Conservation (phyloP, 2,888 invertebrate species). For the Malthinus flaveolus region DNA sequence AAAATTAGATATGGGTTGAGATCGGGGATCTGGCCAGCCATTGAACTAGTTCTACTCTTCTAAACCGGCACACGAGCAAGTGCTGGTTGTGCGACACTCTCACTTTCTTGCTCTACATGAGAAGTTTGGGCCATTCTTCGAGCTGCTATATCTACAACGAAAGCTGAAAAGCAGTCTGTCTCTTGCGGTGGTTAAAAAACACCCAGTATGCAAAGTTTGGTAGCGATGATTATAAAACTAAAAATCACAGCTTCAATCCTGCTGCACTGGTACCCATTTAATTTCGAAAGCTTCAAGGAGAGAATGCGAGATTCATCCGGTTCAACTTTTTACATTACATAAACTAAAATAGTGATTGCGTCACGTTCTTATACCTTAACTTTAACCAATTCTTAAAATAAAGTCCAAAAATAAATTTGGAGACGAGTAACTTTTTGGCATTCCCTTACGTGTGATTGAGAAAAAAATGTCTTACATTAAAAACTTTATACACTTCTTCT, state of each 20-base stretch:
- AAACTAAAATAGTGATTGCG: constrained; percentile 31
- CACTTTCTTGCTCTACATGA: too few species aligned
- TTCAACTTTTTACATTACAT: constrained; percentile 30
- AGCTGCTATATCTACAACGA: too few species aligned
- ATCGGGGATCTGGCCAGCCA: too few species aligned
- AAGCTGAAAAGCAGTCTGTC: too few species aligned
- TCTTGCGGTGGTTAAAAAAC: too few species aligned
- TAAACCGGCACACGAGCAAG: too few species aligned
- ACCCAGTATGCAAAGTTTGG: too few species aligned
- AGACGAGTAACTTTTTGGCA: constrained; percentile 17
- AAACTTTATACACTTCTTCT: constrained; percentile 9
- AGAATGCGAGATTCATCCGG: constrained; percentile 21
- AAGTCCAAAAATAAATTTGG: constrained; percentile 25
- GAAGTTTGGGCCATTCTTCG: too few species aligned
- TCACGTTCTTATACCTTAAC: constrained; percentile 28
- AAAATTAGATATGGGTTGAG: too few species aligned
- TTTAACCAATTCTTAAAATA: constrained; percentile 26
- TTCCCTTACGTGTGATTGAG: constrained; percentile 23
- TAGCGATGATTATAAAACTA: constrained; percentile 23
- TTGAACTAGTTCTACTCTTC: too few species aligned
- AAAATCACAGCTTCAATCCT: constrained; percentile 15
- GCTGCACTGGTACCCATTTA: constrained; percentile 21
- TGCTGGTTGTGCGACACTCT: too few species aligned
- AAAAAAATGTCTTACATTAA: constrained; percentile 25
- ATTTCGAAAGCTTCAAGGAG: constrained; percentile 10